Conservation (phyloP, 64 coral and sea anemone species). For the Astreopora myriophthalma region DNA sequence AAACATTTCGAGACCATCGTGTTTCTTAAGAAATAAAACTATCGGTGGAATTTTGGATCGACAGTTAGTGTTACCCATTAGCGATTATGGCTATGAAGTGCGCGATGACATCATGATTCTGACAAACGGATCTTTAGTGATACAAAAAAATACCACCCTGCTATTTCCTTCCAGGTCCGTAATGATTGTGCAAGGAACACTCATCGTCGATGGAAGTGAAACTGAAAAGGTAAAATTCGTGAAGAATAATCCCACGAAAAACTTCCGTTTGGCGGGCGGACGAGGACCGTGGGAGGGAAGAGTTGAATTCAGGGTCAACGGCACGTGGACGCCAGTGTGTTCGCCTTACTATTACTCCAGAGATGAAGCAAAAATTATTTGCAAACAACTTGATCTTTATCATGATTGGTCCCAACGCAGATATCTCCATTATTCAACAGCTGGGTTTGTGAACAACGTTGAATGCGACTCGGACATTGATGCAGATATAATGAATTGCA, state of each 20-base stretch:
- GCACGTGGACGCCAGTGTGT: constrained; percentile 64
- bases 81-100: constrained; percentile 36
- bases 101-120: constrained; percentile 68
- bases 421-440: neutral
- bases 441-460: constrained; percentile 53
- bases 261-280: constrained; percentile 55
- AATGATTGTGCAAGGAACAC: constrained; percentile 54
- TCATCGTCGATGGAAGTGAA: neutral
- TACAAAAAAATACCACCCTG: constrained; percentile 60
- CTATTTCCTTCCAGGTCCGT: constrained; percentile 55
- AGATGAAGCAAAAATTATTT: constrained; percentile 40
- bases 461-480: neutral
- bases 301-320: constrained; percentile 55
- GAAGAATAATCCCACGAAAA: neutral
- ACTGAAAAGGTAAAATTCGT: constrained; percentile 41
- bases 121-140: constrained; percentile 38
- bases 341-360: neutral
- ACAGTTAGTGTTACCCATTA: neutral
- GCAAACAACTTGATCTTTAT: constrained; percentile 51
- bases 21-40: constrained; percentile 38
- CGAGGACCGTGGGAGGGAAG: constrained; percentile 71
- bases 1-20: constrained; percentile 24
- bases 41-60: constrained; percentile 66
- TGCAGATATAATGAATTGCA: constrained; percentile 70
- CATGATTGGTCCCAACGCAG: neutral